Base-by-base conservation (phyloP, 2,113 vertebrate genomes). In the Microcebus tavaratra region DNA sequence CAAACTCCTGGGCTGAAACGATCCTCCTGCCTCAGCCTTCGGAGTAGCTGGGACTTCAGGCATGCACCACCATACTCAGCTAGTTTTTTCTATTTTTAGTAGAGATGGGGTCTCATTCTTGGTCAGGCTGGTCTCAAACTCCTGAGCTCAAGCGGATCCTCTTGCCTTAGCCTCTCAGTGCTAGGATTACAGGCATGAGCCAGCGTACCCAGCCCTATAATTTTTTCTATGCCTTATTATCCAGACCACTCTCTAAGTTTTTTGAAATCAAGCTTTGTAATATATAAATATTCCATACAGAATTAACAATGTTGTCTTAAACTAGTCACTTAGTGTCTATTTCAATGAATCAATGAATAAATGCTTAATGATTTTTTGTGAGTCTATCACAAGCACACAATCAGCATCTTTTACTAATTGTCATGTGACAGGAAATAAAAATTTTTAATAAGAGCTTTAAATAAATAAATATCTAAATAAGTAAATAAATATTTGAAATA, bases 331-430 rank as follows among this genome's bases (percentile, higher is more conserved):
- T 18, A 90, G 73, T 61, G 45, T 61, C 50, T 31, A 31, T 36
- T 34, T 75, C 57, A 79, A 68, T 84, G 48, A 72, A 42, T 48
- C 42, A 76, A 50, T 59, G 50, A 97, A 87, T 73, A 87, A 92
- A 59, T 78, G 9, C 31, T 93, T 61, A 90, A 87, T 81, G 5
- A 68, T 76, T 70, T 85, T 36, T 72, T 29, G 42, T 88, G 20
- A 84, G 67, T 29, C 42, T 73, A 73, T 73, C 50, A 76, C 45
- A 84, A 79, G 5, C 15, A 57, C 25, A 95, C 8, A 72, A 10
- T 88, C 94, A 80, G 59, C 83, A 73, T 73, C 12, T 80, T 91
- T 91, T 84, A 79, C 34, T 12, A 61, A 88, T 75, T 80, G 72
- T 67, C 72, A 79, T 15, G 34, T 36, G 29, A 67, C 0, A 57